Evolutionary conservation across 2,113 vertebrate genomes (phyloP), one percentile per base, ranked within the genome.

Genomic region (Dissostichus mawsoni): DNA sequence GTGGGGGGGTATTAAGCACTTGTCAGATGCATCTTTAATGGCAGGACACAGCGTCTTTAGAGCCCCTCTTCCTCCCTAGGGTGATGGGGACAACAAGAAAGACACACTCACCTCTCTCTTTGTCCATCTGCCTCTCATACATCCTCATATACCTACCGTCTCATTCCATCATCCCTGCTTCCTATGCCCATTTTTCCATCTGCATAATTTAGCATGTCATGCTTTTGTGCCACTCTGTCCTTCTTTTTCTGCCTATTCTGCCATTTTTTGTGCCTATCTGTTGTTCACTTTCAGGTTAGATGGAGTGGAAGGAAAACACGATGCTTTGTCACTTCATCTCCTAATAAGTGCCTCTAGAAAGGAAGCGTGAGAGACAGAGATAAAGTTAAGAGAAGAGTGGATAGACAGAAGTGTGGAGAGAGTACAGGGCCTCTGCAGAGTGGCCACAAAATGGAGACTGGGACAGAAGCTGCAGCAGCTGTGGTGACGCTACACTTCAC

Each of bases 171-270:
- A 88, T 80, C 71, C 64, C 76, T 91, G 80, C 70, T 83, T 79
- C 71, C 83, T 79, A 70, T 88, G 83, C 79, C 88, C 80, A 90
- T 86, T 90, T 85, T 82, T 2, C 88, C 79, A 82, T 89, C 87
- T 95, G 90, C 92, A 94, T 95, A 94, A 95, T 95, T 95, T 87
- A 95, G 85, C 87, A 93, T 78, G 79, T 82, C 88, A 83, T 83
- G 83, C 84, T 89, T 92, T 91, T 89, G 78, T 91, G 83, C 87
- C 90, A 87, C 87, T 90, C 89, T 90, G 83, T 86, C 83, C 83
- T 78, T 79, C 79, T 84, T 86, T 93, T 93, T 92, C 64, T 88
- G 86, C 89, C 74, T 69, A 78, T 87, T 85, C 81, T 83, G 88
- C 81, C 77, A 61, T 89, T 92, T 92, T 87, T 81, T 80, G 65